phyloP scores from a whole-genome alignment of 2,797 vertebrate species.

The Octomys mimax region DNA sequence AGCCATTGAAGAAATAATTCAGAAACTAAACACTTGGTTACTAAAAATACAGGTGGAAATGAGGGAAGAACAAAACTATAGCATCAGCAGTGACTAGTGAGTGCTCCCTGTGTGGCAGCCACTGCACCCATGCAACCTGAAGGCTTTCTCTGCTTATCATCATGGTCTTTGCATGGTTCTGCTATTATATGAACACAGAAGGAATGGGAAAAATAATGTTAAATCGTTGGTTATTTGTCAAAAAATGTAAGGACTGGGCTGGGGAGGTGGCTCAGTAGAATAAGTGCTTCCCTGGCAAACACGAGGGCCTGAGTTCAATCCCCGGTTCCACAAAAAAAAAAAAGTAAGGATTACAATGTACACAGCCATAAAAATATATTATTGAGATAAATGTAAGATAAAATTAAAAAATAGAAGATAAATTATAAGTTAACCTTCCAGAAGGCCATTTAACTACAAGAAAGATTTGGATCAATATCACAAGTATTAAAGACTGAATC shows the following conservation, averaged over 20 bases:
- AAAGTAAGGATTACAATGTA: not conserved
- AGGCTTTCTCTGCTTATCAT: not conserved
- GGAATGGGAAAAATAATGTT: not conserved
- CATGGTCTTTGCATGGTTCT: not conserved
- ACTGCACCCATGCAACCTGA: not conserved
- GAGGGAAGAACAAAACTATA: not conserved
- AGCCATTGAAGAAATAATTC: not conserved
- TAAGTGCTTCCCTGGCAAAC: no score
- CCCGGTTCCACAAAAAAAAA: no score
- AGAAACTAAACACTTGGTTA: not conserved
- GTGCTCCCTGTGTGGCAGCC: not conserved
- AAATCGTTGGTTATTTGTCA: not conserved
- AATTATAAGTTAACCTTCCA: not conserved
- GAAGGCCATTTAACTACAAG: not conserved
- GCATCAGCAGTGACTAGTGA: not conserved
- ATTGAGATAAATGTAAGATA: slow-evolving; percentile 4
- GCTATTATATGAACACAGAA: not conserved
- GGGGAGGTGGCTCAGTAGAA: no score
- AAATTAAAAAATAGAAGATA: slow-evolving; percentile 15
- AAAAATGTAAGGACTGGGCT: not conserved
- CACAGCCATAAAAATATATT: not conserved
- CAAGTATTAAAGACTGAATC: not conserved
- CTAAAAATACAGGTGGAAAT: not conserved
- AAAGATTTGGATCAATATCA: not conserved
- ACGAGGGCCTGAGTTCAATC: no score